Evolutionary conservation across 2,888 invertebrate species (phyloP), one percentile per base, ranked within the genome.

Genomic region (Diadegma fenestrale): DNA sequence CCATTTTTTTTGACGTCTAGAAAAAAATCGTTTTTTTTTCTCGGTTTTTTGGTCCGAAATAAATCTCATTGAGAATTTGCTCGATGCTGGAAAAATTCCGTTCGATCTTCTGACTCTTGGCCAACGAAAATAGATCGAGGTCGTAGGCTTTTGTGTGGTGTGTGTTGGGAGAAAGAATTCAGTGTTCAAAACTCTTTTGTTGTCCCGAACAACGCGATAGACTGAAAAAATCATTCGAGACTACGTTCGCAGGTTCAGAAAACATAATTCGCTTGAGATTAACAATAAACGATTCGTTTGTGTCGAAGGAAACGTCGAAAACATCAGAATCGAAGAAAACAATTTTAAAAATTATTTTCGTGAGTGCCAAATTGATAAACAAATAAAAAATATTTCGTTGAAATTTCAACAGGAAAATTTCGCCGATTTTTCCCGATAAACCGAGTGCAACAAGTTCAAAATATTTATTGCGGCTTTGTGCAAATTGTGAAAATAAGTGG

Each of bases 361-460:
- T 7, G 6, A 37, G 37, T 37, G 37, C 7, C 14, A 7, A n/a
- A 33, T 12, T 51, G 19, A 71, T 8, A 33, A 12, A 33, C 1
- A 17, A 43, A 33, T 2, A 30, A n/a, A n/a, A n/a, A n/a, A n/a
- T n/a, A n/a, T n/a, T n/a, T n/a, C n/a, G n/a, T n/a, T n/a, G n/a
- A n/a, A n/a, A n/a, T n/a, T n/a, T n/a, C n/a, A n/a, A n/a, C n/a
- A n/a, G n/a, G n/a, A n/a, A n/a, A n/a, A n/a, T n/a, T n/a, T n/a
- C n/a, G n/a, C n/a, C n/a, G n/a, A n/a, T n/a, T n/a, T n/a, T n/a
- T n/a, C n/a, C n/a, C n/a, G n/a, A n/a, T n/a, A n/a, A n/a, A 87
- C 81, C 87, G 77, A 82, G 86, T 78, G 85, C 37, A 37, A 85
- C 61, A 86, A 30, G 19, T 51, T 41, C 17, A 4, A 8, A 71